Percentiles rank a stretch among this genome's conserved stretches.
Conservation (phyloP, 2,113 vertebrate species). For the Cariama cristata region DNA sequence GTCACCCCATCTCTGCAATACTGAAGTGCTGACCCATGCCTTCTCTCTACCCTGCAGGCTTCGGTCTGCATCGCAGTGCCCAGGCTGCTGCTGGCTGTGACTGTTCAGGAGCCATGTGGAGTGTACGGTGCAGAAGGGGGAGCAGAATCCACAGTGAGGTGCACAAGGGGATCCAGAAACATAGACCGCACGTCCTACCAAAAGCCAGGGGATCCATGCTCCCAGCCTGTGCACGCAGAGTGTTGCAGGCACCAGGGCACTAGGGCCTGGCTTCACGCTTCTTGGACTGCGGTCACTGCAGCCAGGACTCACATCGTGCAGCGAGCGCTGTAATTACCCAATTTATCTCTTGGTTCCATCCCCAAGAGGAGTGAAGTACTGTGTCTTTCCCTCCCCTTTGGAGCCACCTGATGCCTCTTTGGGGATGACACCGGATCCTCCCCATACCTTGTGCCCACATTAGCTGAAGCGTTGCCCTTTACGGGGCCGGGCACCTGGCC, state of each 20-base stretch:
- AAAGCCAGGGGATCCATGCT: not conserved
- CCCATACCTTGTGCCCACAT: not conserved
- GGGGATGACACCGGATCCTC: slow-evolving; percentile 31
- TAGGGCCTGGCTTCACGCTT: not conserved
- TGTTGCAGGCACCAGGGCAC: not conserved
- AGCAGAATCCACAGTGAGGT: not conserved
- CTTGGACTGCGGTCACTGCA: fast-evolving
- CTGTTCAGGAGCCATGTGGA: not conserved
- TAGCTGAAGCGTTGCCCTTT: slow-evolving; percentile 53
- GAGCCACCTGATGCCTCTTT: slow-evolving; percentile 18
- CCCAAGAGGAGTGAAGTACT: not conserved
- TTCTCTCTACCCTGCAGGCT: not conserved
- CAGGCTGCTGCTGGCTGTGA: not conserved
- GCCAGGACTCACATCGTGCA: not conserved
- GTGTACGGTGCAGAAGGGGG: not conserved
- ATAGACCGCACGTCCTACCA: fast-evolving
- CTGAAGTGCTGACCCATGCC: not conserved
- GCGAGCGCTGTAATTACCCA: not conserved
- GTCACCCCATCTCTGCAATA: not conserved
- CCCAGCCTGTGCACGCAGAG: fast-evolving
- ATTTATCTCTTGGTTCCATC: not conserved
- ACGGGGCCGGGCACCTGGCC: not conserved
- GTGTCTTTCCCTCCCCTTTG: not conserved
- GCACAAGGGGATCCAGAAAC: not conserved
- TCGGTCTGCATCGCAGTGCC: not conserved